These are phyloP conservation scores for Ptyas mucosa DNA, from an alignment of 2,113 vertebrate genomes.

Conservation along the genomic window DNA sequence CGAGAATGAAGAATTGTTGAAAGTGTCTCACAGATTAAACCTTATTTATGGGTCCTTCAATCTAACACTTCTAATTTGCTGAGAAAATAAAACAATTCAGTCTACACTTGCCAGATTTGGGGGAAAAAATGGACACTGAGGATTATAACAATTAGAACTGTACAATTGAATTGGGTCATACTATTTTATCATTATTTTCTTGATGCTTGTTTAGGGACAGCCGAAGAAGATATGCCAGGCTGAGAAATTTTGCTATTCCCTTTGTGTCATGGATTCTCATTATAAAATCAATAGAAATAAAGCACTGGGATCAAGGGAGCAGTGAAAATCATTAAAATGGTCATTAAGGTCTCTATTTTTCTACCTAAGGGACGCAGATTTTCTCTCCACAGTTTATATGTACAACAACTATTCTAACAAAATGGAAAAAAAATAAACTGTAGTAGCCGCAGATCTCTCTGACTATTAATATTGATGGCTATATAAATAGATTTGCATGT, in stretches of 20 bases:
- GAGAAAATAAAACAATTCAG: background rate
- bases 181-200: background rate
- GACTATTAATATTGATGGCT: background rate
- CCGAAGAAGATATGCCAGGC: background rate
- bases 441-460: background rate
- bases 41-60: background rate
- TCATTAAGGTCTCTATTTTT: constrained; percentile 11
- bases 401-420: background rate
- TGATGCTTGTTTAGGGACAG: background rate
- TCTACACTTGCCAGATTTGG: background rate
- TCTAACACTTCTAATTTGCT: background rate
- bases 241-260: constrained; percentile 13
- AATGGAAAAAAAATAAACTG: background rate
- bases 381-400: background rate
- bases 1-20: background rate
- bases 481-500: background rate
- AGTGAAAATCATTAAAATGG: constrained; percentile 14
- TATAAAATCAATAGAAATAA: constrained; percentile 38
- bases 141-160: background rate
- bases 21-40: background rate
- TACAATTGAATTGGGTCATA: background rate
- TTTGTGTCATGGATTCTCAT: constrained; percentile 28
- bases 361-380: background rate
- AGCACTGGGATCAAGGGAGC: background rate
- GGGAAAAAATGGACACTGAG: background rate